Percentiles rank a stretch among this genome's conserved stretches.
Conservation (phyloP, 2,113 vertebrate genomes). For the Pardalotus punctatus region DNA sequence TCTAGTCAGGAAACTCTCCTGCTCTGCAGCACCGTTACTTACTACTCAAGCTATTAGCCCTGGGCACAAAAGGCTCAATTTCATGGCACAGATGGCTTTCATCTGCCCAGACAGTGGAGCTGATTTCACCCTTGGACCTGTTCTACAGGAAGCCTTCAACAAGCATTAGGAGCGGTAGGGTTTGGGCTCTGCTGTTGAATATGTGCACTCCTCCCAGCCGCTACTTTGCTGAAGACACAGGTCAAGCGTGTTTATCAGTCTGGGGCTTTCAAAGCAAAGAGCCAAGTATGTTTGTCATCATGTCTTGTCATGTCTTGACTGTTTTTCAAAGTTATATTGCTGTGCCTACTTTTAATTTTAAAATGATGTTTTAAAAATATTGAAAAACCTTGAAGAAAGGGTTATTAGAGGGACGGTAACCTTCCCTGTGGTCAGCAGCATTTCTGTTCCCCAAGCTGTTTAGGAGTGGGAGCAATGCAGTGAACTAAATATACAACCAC, state of each 20-base stretch:
- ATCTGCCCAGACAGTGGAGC: conserved; percentile 7
- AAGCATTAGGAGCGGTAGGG: neutral
- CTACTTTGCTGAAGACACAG: neutral
- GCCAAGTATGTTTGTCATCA: neutral
- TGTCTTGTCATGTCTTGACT: neutral
- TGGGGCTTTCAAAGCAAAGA: neutral
- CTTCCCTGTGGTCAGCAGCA: neutral
- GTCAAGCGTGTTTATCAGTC: neutral
- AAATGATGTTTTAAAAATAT: neutral
- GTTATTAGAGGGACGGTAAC: neutral
- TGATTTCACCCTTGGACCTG: conserved; percentile 1
- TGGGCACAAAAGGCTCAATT: neutral
- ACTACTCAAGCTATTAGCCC: neutral
- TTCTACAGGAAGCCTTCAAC: neutral
- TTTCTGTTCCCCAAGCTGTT: neutral
- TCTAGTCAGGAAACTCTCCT: neutral
- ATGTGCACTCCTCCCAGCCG: neutral
- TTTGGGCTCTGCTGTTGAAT: neutral
- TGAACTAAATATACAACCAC: neutral
- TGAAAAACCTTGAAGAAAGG: neutral
- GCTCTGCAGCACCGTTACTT: neutral
- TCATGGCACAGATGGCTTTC: conserved; percentile 13
- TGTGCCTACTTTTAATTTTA: neutral
- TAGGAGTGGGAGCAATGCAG: neutral
- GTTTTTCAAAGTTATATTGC: neutral